phyloP scores from a whole-genome alignment of 2,113 vertebrate genomes.

The Nothobranchius furzeri region DNA sequence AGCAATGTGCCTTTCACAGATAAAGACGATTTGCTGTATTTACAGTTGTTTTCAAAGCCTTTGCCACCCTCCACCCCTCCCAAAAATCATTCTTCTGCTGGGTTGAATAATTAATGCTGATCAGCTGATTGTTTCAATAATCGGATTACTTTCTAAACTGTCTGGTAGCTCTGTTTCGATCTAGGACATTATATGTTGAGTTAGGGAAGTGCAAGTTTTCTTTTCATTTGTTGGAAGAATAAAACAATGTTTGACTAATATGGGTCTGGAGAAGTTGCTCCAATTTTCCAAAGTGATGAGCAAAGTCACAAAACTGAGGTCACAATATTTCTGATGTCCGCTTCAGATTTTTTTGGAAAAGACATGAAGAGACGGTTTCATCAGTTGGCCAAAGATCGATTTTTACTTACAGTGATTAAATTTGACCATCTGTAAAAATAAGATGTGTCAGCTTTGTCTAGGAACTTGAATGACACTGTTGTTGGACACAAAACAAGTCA shows the following conservation, averaged over 20 bases:
- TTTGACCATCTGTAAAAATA: too few relatives aligned
- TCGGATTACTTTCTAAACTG: conserved; percentile 51
- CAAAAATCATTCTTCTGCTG: conserved; percentile 14
- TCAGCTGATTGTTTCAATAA: conserved; percentile 64
- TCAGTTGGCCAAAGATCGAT: too few relatives aligned
- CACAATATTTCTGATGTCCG: too few relatives aligned
- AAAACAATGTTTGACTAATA: background rate
- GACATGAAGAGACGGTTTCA: too few relatives aligned
- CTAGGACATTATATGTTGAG: conserved; percentile 44
- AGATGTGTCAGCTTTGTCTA: too few relatives aligned
- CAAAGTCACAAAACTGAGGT: too few relatives aligned
- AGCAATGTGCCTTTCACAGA: conserved; percentile 69
- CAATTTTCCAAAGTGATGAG: too few relatives aligned
- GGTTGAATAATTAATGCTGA: conserved; percentile 50
- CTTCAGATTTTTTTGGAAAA: too few relatives aligned
- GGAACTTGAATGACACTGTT: too few relatives aligned
- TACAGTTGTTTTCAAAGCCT: conserved; percentile 55
- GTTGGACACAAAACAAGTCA: too few relatives aligned
- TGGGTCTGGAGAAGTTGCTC: background rate
- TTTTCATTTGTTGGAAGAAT: background rate
- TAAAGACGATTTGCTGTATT: conserved; percentile 65
- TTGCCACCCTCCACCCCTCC: background rate
- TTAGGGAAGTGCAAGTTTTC: conserved; percentile 7
- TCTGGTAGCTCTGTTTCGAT: conserved; percentile 37
- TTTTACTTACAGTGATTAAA: too few relatives aligned